These are phyloP conservation scores for Nephrotoma appendiculata DNA, from an alignment of 2,888 invertebrate species.

Conservation along the genomic window DNA sequence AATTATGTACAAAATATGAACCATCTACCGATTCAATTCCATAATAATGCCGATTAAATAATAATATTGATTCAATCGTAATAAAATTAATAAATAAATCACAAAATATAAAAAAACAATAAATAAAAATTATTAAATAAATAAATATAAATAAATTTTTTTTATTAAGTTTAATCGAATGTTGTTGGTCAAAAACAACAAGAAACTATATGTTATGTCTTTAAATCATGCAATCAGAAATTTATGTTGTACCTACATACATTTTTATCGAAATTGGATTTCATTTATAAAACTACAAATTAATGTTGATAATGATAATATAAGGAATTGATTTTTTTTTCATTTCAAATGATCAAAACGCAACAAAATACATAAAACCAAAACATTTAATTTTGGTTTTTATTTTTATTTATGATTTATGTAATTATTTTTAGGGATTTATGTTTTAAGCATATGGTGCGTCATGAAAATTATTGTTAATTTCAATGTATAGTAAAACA, in stretches of 20 bases:
- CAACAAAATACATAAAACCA: not conserved
- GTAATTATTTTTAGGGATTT: not conserved
- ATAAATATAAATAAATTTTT: not conserved
- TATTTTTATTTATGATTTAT: not conserved
- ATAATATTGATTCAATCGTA: not conserved
- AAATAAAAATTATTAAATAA: not conserved
- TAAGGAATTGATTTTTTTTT: not conserved
- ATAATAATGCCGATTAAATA: not conserved
- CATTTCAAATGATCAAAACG: not conserved
- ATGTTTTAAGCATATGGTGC: not conserved
- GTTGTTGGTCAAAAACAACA: not conserved
- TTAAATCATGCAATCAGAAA: not conserved
- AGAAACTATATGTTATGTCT: not conserved
- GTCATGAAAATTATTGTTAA: not conserved
- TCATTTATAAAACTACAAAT: not conserved
- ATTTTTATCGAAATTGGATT: not conserved
- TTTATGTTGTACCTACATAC: not conserved
- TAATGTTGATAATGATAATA: not conserved
- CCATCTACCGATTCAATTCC: not conserved
- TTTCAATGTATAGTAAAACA: not conserved
- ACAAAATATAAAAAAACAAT: not conserved
- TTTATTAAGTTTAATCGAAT: not conserved
- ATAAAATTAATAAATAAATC: not conserved
- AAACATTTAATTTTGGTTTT: not conserved
- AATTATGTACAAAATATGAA: not conserved